Percentiles rank a stretch among this genome's conserved stretches.
Evolutionary conservation across 2,888 invertebrate species (phyloP).

Genomic region (Koerneria pararmatus): DNA sequence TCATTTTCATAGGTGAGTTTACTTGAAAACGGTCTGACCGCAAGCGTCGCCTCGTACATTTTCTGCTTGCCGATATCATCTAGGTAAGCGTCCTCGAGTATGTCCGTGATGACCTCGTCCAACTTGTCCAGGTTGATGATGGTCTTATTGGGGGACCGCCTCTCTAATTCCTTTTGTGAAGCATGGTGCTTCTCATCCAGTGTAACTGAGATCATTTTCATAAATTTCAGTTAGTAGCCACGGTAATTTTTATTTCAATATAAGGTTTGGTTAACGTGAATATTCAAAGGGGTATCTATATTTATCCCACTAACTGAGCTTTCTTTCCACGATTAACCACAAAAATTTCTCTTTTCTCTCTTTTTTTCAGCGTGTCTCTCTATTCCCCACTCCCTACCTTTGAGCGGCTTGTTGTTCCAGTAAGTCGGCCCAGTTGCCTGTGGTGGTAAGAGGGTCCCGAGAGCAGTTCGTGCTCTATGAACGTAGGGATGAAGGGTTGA

Average conservation of each 20-base stretch:
- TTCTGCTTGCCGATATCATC: neutral
- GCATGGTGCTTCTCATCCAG: no score
- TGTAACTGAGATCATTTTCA: no score
- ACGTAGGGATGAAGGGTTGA: constrained; percentile 16
- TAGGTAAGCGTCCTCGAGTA: neutral
- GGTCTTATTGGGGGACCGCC: no score
- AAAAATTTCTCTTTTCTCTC: neutral
- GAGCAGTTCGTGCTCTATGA: neutral
- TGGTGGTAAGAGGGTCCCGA: constrained; percentile 5
- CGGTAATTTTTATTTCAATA: no score
- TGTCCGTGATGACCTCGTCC: neutral
- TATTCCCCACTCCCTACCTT: neutral
- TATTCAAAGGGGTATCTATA: no score
- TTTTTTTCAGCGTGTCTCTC: neutral
- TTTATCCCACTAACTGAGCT: no score
- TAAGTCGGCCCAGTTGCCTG: neutral
- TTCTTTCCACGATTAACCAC: no score
- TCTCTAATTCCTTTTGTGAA: no score
- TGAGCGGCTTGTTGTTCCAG: neutral
- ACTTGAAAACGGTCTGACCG: neutral
- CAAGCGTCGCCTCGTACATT: neutral
- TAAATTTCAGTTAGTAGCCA: no score
- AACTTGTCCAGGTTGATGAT: constrained; percentile 1
- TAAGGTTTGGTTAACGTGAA: no score
- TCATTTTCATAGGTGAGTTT: no score